Evolutionary conservation across 2,113 vertebrate species (phyloP), one percentile per base, ranked within the genome.

Genomic region (Myotis yumanensis): DNA sequence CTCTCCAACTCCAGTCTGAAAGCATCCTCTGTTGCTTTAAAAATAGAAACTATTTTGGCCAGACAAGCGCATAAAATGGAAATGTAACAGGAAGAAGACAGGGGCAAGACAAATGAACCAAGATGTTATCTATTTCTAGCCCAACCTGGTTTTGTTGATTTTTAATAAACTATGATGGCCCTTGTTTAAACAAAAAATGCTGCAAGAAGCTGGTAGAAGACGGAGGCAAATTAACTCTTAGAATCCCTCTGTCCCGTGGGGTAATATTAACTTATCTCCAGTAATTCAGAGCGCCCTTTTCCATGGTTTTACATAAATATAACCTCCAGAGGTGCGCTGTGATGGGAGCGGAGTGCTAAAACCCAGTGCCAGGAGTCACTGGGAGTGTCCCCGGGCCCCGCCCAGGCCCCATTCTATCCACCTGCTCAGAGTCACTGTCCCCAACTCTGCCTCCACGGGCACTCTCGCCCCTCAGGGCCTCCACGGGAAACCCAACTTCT

Each of bases 21-120:
- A 85, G 76, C 84, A 92, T 69, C 77, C 62, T 48, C 86, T 52
- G 54, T 32, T 28, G 84, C 68, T 88, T 93, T 84, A 95, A 90
- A 96, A 97, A 92, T 89, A 96, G 95, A 93, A 94, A 95, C 48
- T 69, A 46, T 72, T 86, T 51, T 68, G 88, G 94, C 81, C 82
- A 80, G 64, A 94, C 85, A 82, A 81, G 71, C 5, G 2, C 68
- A 32, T 22, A 57, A 25, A 62, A 32, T 16, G 20, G 48, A 89
- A 84, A 71, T 20, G 52, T 37, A 40, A 81, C 83, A 90, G 89
- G 86, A 94, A 94, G 95, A 92, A 92, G 66, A 84, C 68, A 6
- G 82, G 86, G 30, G 77, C 85, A 90, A 94, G 93, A 82, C 81
- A 90, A 59, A 82, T 23, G 92, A 77, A 77, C 72, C n/a, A 14